phyloP scores from a whole-genome alignment of 1,140 invertebrate genomes.

The Heliconius melpomene region DNA sequence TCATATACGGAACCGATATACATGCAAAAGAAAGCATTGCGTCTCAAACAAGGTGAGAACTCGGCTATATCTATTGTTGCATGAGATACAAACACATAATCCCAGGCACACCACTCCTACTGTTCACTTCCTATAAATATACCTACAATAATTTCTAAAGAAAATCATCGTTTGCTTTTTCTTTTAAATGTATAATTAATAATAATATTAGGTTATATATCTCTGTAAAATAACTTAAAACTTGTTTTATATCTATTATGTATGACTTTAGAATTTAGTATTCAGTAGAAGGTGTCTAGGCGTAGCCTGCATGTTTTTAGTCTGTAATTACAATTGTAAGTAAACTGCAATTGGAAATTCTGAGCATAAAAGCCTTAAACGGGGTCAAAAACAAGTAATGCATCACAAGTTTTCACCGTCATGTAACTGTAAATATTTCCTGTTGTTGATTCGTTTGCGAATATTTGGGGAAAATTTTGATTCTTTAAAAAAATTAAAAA shows the following conservation, averaged over 20 bases:
- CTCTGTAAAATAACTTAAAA: neutral
- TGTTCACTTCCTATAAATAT: conserved; percentile 22
- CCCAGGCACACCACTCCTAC: conserved; percentile 20
- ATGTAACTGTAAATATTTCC: conserved; percentile 23
- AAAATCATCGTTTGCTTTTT: neutral
- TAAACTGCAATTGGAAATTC: conserved; percentile 61
- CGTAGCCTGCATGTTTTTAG: neutral
- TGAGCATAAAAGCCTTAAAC: conserved; percentile 50
- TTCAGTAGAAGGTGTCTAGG: neutral
- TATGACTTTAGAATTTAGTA: neutral
- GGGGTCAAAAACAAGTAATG: conserved; percentile 50
- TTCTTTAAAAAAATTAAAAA: conserved; percentile 7
- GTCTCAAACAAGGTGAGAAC: conserved; percentile 32
- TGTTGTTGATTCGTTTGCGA: neutral
- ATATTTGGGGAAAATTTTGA: neutral
- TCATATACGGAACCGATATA: conserved; percentile 1
- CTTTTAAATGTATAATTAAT: neutral
- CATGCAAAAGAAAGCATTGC: neutral
- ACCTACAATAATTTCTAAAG: conserved; percentile 23
- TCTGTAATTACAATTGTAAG: conserved; percentile 31
- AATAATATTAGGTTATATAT: neutral
- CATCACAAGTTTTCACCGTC: conserved; percentile 50
- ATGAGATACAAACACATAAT: conserved; percentile 31
- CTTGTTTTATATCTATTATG: neutral
- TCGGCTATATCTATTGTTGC: conserved; percentile 43